Base-by-base conservation (phyloP, 2,888 invertebrate genomes). In the Aphidius colemani region DNA sequence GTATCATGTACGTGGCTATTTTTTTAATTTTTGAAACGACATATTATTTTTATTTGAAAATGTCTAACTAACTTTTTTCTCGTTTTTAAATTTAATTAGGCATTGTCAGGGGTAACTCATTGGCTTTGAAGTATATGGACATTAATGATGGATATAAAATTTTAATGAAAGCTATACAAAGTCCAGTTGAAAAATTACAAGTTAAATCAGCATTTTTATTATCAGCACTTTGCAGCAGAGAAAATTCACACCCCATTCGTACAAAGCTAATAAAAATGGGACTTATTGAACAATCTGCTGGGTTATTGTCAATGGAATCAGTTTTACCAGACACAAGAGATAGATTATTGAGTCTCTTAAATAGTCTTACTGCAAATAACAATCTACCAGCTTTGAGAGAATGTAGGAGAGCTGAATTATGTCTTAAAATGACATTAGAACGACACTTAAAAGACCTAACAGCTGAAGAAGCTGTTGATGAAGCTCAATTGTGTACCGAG, bases 181-280 rank as follows among this genome's bases (percentile, higher is more conserved):
- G 84, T 13, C 77, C 84, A 0, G 84, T 88, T 51, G 84, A 86
- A 55, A 86, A 88, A 69, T 83, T 91, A 3, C 85, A 88, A 71
- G 87, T 88, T 3, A 94, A 93, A 82, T 86, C 90, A 0, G 87
- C 90, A 8, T 94, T 94, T 82, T 83, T 95, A 59, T 79, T 93
- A 53, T 83, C 85, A 0, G 83, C 88, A 13, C 79, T 94, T 9
- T 88, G 88, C 61, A 80, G 70, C 51, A 72, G 69, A 63, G 79
- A 81, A 6, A 74, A 77, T 63, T 64, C 65, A 0, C 69, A 74
- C 51, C 61, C 72, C 10, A 53, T 80, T 10, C 79, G 78, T 64
- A 68, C 69, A 18, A 78, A 71, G 10, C 67, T 82, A 3, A 72
- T 78, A 7, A 80, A 79, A 67, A 82, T 81, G 81, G 82, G 82